Evolutionary conservation across 64 coral and sea anemone species (phyloP).

Genomic region (Montipora foliosa): DNA sequence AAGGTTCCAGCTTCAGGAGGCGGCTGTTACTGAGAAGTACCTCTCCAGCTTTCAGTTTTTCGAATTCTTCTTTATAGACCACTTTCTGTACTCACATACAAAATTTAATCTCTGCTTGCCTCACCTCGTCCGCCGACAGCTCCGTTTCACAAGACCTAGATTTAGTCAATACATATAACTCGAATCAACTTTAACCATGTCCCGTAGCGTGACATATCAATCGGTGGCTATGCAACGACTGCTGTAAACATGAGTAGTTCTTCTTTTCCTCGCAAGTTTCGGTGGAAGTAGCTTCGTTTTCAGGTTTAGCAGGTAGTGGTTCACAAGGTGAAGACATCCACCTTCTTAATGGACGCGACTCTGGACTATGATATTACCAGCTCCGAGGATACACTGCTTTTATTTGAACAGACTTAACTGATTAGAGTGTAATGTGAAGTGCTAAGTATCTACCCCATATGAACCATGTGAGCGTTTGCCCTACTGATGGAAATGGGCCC

Average conservation of each 20-base stretch:
- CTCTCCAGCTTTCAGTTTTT: background rate
- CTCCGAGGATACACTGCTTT: background rate
- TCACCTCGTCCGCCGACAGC: constrained; percentile 12
- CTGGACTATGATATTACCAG: constrained; percentile 50
- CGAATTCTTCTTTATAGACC: constrained; percentile 40
- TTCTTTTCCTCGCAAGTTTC: background rate
- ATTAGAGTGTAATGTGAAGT: too few relatives aligned
- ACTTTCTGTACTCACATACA: constrained; percentile 1
- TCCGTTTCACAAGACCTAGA: background rate
- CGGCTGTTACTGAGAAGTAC: constrained; percentile 11
- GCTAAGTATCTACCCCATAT: too few relatives aligned
- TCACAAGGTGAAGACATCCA: constrained; percentile 27
- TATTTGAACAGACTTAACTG: too few relatives aligned
- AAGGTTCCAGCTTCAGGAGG: constrained; percentile 14
- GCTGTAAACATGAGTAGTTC: background rate
- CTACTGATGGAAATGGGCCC: too few relatives aligned
- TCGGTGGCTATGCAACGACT: background rate
- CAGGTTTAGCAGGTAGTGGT: background rate
- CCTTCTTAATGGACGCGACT: constrained; percentile 45
- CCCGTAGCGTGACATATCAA: background rate
- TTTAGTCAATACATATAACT: constrained; percentile 13
- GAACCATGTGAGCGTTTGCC: too few relatives aligned
- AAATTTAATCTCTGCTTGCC: background rate
- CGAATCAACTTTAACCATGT: constrained; percentile 2
- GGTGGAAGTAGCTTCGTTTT: background rate